Evolutionary conservation across 2,113 vertebrate species (phyloP), one percentile per base, ranked within the genome.

Genomic region (Myotis yumanensis): DNA sequence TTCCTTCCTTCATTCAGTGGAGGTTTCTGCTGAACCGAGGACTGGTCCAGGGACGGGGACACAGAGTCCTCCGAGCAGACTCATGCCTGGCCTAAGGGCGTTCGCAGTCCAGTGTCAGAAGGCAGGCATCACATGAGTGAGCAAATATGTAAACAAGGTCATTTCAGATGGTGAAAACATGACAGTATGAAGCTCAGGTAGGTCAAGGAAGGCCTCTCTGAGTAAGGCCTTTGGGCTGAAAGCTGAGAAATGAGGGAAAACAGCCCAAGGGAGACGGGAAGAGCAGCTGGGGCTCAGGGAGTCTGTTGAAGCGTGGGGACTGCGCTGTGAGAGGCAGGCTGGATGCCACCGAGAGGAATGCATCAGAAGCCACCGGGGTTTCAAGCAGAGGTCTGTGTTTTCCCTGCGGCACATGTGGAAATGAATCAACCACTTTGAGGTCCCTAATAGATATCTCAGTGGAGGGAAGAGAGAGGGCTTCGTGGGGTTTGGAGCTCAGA

Each of bases 361-460:
- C 9, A 7, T 7, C 0, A 11, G 79, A 30, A 18, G 23, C 23
- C 20, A 28, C 12, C 4, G 2, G 0, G 46, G 28, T 23, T 22
- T n/a, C 66, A 32, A 43, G 72, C 35, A 51, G 25, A 14, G 23
- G 16, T 40, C 3, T 79, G 43, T 1, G 2, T 84, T 66, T 93
- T 32, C 46, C 76, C 4, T 3, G 15, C 7, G 46, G 66, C 51
- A n/a, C 0, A 4, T 22, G 12, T 52, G 25, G n/a, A 94, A 93
- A 86, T 3, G 10, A 75, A 69, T 30, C 64, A 12, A 77, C 52
- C 28, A 32, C n/a, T 23, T 0, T 3, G 17, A 68, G 43, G 12
- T n/a, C n/a, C 4, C 91, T 22, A 28, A 7, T 4, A 93, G 35
- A 51, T 14, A 37, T 10, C 32, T 5, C 64, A 35, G n/a, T 1